phyloP scores from a whole-genome alignment of 2,797 vertebrate genomes.

The Huso huso region DNA sequence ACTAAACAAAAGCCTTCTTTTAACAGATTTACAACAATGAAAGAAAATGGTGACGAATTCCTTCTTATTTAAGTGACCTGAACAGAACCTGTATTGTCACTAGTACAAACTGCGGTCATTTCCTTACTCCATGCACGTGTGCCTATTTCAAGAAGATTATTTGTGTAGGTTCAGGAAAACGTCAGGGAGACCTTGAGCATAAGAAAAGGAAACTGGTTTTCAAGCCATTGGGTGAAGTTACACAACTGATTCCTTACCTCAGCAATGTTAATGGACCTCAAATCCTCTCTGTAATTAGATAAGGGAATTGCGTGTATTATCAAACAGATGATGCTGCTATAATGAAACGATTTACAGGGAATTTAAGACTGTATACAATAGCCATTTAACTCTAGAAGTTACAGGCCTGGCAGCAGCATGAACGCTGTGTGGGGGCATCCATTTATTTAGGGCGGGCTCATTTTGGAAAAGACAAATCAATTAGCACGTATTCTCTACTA shows the following conservation, averaged over 20 bases:
- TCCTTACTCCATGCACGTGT: conserved; percentile 74
- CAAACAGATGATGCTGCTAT: conserved; percentile 98
- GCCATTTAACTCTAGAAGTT: conserved; percentile 45
- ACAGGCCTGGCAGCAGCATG: conserved; percentile 2
- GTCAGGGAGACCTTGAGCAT: conserved; percentile 65
- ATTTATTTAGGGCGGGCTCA: no score
- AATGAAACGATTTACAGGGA: conserved; percentile 86
- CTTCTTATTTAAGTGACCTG: conserved; percentile 61
- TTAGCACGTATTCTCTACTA: no score
- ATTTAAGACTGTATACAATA: conserved; percentile 39
- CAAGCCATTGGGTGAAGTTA: conserved; percentile 83
- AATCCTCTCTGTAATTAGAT: conserved; percentile 99
- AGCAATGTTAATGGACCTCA: conserved; percentile 98
- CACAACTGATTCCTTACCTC: conserved; percentile 87
- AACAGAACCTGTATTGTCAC: conserved; percentile 69
- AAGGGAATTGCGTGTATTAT: conserved; percentile 99
- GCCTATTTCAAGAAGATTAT: conserved; percentile 75
- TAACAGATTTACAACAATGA: conserved; percentile 55
- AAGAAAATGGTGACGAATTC: conserved; percentile 66
- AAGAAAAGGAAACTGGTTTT: conserved; percentile 62
- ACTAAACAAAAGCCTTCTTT: conserved; percentile 65
- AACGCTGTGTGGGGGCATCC: no score
- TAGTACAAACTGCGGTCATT: conserved; percentile 72
- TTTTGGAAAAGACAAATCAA: conserved; percentile 17
- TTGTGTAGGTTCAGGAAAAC: conserved; percentile 63